A percentile compares a stretch with the other conserved stretches of the same genome.
phyloP scores from a whole-genome alignment of 1,140 invertebrate genomes.

The Arctopsyche grandis region DNA sequence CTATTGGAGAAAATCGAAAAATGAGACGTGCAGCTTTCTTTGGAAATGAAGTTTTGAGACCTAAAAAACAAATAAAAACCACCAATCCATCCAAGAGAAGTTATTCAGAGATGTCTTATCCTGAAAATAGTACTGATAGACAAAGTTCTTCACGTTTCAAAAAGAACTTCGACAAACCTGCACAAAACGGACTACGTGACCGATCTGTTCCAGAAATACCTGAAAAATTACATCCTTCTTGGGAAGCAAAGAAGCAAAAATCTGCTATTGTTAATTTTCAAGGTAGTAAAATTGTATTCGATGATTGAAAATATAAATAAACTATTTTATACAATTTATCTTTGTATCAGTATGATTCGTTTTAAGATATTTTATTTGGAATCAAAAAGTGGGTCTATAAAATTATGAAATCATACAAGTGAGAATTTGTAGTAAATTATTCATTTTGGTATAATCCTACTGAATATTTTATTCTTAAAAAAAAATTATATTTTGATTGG shows the following conservation, averaged over 20 bases:
- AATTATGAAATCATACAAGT: no score
- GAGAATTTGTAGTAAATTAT: no score
- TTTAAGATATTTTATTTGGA: no score
- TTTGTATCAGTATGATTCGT: no score
- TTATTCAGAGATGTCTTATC: constrained; percentile 51
- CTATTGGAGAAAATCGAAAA: constrained; percentile 56
- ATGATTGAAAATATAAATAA: constrained; percentile 12
- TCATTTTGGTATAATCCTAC: no score
- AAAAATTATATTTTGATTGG: no score
- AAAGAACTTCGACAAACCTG: constrained; percentile 18
- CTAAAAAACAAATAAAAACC: constrained; percentile 54
- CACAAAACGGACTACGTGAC: neutral
- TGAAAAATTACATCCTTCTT: constrained; percentile 70
- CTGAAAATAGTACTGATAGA: constrained; percentile 52
- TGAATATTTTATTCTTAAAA: no score
- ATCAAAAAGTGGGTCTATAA: no score
- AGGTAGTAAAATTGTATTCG: constrained; percentile 61
- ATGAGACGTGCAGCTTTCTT: constrained; percentile 63
- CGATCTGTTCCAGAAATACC: neutral
- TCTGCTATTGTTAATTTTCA: constrained; percentile 61
- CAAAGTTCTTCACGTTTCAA: constrained; percentile 10
- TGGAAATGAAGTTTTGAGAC: constrained; percentile 59
- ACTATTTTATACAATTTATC: no score
- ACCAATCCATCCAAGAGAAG: constrained; percentile 45
- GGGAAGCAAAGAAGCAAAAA: constrained; percentile 69